Conservation (phyloP, 1,140 invertebrate genomes). For the Scaptomyza hsui region DNA sequence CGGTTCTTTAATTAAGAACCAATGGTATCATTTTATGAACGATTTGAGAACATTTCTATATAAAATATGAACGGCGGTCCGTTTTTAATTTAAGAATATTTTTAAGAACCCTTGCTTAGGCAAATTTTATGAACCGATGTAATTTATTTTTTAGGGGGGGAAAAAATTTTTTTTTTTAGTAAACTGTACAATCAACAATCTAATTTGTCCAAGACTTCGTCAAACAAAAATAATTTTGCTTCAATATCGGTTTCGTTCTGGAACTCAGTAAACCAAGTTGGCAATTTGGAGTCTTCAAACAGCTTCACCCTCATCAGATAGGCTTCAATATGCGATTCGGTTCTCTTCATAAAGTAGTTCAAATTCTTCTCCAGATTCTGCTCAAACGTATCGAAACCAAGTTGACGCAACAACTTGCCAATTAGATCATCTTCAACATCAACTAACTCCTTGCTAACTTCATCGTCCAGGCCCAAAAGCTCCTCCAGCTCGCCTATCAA, state of each 20-base stretch:
- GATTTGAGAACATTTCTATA: no score
- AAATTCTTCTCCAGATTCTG: constrained; percentile 5
- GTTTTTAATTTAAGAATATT: no score
- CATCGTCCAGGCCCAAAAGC: constrained; percentile 6
- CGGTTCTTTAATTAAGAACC: no score
- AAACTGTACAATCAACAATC: background rate
- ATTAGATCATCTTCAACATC: constrained; percentile 31
- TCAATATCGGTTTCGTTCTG: constrained; percentile 11
- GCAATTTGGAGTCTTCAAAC: background rate
- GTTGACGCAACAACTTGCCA: constrained; percentile 20
- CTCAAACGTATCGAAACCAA: constrained; percentile 35
- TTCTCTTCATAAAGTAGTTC: background rate
- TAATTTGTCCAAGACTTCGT: background rate
- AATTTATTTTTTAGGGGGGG: no score
- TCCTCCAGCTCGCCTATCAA: constrained; percentile 16
- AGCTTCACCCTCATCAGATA: constrained; percentile 16
- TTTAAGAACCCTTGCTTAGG: no score
- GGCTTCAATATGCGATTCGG: constrained; percentile 19
- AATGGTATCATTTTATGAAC: no score
- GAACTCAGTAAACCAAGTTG: background rate
- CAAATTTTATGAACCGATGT: no score
- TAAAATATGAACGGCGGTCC: no score
- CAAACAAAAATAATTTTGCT: background rate
- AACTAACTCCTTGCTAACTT: background rate
- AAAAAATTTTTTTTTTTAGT: background rate